Conservation (phyloP, 1,140 invertebrate genomes). For the Drosophila ananassae region DNA sequence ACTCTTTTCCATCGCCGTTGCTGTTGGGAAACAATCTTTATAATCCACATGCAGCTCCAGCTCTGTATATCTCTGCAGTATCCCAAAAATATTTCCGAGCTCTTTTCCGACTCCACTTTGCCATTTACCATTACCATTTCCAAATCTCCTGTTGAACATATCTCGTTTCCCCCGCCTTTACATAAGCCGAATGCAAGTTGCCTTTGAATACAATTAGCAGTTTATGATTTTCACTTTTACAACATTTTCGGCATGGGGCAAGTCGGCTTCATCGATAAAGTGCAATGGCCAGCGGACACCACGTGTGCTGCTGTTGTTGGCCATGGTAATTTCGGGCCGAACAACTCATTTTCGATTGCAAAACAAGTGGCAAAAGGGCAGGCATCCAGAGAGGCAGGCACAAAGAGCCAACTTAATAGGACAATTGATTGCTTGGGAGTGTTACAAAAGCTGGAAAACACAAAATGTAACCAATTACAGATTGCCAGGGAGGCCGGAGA, state of each 20-base stretch:
- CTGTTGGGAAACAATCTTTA: slow-evolving; percentile 26
- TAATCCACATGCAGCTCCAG: slow-evolving; percentile 1
- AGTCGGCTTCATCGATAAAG: slow-evolving; percentile 31
- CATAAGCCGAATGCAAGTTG: slow-evolving; percentile 54
- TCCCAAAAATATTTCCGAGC: background rate
- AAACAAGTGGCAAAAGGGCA: slow-evolving; percentile 63
- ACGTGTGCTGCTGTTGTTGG: slow-evolving; percentile 34
- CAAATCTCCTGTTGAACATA: background rate
- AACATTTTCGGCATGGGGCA: slow-evolving; percentile 39
- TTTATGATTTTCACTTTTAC: slow-evolving; percentile 76
- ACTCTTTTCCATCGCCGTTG: slow-evolving; percentile 19
- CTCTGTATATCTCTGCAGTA: background rate
- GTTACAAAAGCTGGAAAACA: slow-evolving; percentile 46
- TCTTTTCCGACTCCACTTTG: background rate
- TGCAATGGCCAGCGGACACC: slow-evolving; percentile 48
- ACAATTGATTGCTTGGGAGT: slow-evolving; percentile 56
- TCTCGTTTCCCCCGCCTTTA: slow-evolving; percentile 20
- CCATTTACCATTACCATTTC: slow-evolving; percentile 13
- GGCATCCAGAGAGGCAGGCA: slow-evolving; percentile 37
- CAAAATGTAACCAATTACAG: slow-evolving; percentile 41
- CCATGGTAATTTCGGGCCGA: slow-evolving; percentile 41
- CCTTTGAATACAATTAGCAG: slow-evolving; percentile 76
- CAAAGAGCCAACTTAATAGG: slow-evolving; percentile 39
- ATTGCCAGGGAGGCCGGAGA: slow-evolving; percentile 5
- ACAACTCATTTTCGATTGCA: slow-evolving; percentile 61